A percentile compares a stretch with the other conserved stretches of the same genome.
Evolutionary conservation across 2,888 invertebrate species (phyloP).

Genomic region (Chouioia cunea): DNA sequence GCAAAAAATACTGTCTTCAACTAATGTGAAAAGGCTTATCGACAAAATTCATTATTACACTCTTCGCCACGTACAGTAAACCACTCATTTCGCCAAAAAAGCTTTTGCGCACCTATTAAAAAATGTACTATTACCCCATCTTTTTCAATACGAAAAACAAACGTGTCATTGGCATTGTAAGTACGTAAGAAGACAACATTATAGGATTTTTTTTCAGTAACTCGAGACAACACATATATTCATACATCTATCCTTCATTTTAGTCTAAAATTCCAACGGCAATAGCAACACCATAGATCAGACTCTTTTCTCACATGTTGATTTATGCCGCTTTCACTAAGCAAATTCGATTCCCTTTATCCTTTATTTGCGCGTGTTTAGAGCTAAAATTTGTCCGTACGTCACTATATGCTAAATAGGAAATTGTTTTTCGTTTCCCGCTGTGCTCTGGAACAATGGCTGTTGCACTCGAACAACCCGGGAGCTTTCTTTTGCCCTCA

Average conservation of each 20-base stretch:
- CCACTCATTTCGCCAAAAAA: too few relatives aligned
- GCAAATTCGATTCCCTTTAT: slow-evolving; percentile 65
- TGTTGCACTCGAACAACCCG: slow-evolving; percentile 1
- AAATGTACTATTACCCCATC: too few relatives aligned
- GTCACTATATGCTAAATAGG: slow-evolving; percentile 45
- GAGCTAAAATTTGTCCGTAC: slow-evolving; percentile 62
- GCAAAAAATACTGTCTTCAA: too few relatives aligned
- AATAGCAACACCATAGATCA: background rate
- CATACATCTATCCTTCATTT: slow-evolving; percentile 67
- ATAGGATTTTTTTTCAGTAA: too few relatives aligned
- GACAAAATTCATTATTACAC: too few relatives aligned
- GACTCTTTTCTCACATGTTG: slow-evolving; percentile 66
- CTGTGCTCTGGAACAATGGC: slow-evolving; percentile 4
- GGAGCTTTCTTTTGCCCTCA: slow-evolving; percentile 18
- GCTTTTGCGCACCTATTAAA: too few relatives aligned
- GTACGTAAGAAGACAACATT: too few relatives aligned
- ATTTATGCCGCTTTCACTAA: slow-evolving; percentile 67
- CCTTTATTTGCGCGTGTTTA: slow-evolving; percentile 65
- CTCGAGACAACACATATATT: slow-evolving; percentile 62
- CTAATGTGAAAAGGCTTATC: too few relatives aligned
- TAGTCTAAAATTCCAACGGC: slow-evolving; percentile 50
- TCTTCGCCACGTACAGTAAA: too few relatives aligned
- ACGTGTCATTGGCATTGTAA: too few relatives aligned
- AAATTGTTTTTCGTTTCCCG: slow-evolving; percentile 2
- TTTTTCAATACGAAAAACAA: too few relatives aligned